phyloP scores from a whole-genome alignment of 2,797 vertebrate genomes.

The Botia almorhae region DNA sequence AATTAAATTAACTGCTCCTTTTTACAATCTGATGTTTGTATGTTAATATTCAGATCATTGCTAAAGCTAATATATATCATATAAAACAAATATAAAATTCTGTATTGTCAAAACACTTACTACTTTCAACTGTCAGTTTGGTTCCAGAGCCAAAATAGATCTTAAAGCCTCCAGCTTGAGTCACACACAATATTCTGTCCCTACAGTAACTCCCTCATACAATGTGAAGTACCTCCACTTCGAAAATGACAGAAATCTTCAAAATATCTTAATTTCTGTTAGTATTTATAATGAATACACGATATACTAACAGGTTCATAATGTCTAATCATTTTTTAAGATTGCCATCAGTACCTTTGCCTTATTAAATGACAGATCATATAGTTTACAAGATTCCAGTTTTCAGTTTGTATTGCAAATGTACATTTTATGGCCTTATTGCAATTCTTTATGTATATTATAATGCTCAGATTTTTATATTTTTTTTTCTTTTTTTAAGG shows the following conservation, averaged over 20 bases:
- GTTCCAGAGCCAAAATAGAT: constrained; percentile 62
- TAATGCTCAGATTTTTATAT: no score
- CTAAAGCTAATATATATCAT: not conserved
- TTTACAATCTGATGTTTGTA: not conserved
- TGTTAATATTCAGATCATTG: not conserved
- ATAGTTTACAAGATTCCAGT: no score
- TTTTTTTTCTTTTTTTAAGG: no score
- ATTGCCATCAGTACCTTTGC: not conserved
- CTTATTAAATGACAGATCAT: not conserved
- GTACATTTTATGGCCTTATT: no score
- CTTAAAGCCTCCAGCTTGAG: constrained; percentile 38
- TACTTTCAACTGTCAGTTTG: constrained; percentile 53
- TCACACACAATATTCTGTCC: constrained; percentile 64
- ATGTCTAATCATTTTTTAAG: no score
- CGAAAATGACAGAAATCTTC: not conserved
- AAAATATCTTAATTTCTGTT: not conserved
- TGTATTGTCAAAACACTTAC: constrained; percentile 51
- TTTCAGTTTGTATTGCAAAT: no score
- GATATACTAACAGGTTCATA: not conserved
- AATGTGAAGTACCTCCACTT: not conserved
- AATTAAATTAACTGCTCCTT: not conserved
- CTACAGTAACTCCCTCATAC: constrained; percentile 35
- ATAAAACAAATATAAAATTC: no score
- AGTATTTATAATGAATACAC: not conserved
- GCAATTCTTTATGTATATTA: no score